Conservation (phyloP, 2,113 vertebrate genomes). For the Illadopsis cleaveri region DNA sequence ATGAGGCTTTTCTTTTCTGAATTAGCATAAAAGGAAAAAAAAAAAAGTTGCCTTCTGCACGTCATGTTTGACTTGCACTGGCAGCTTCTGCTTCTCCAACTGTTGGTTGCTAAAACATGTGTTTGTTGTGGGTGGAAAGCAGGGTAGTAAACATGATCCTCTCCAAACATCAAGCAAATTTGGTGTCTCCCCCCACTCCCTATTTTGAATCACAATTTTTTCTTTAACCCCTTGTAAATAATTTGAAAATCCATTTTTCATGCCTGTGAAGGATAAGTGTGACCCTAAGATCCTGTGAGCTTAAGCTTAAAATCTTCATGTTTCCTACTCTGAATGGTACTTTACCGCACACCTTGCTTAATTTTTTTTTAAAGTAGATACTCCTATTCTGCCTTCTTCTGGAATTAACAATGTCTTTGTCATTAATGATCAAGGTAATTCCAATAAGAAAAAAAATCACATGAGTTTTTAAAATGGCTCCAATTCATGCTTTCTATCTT, state of each 20-base stretch:
- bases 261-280: background rate
- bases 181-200: background rate
- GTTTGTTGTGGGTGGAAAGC: background rate
- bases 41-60: background rate
- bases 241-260: background rate
- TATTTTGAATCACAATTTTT: background rate
- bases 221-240: background rate
- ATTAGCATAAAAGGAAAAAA: background rate
- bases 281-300: background rate
- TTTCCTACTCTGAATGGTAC: background rate
- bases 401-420: background rate
- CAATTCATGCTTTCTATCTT: background rate
- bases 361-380: background rate
- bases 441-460: conserved; percentile 22
- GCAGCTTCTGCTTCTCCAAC: conserved; percentile 23
- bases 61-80: background rate
- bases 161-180: conserved; percentile 12
- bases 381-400: background rate
- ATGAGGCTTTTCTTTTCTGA: background rate
- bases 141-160: conserved; percentile 29
- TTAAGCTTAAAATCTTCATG: background rate
- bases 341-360: background rate
- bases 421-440: conserved; percentile 13
- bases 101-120: background rate
- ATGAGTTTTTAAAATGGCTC: background rate